Evolutionary conservation across 2,888 invertebrate species (phyloP).

Genomic region (Plebejus melissa): DNA sequence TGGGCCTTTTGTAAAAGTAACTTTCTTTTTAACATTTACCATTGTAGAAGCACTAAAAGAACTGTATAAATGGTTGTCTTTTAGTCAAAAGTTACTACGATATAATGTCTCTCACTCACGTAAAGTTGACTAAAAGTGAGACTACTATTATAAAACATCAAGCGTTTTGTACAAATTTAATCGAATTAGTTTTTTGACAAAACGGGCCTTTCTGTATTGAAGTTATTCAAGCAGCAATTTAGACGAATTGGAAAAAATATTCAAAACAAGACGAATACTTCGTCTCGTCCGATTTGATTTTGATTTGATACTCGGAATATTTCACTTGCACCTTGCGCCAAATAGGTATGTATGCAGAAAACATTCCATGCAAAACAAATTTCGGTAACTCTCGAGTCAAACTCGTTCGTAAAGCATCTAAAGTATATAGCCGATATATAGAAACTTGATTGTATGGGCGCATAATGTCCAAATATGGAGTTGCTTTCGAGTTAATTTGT

Average conservation of each 20-base stretch:
- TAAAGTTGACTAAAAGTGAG: conserved; percentile 5
- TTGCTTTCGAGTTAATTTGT: conserved; percentile 26
- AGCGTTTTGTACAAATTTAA: conserved; percentile 2
- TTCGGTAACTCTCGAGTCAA: neutral
- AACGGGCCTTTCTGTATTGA: neutral
- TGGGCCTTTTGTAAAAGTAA: neutral
- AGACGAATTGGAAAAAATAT: neutral
- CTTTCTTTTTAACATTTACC: no score
- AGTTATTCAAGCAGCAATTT: neutral
- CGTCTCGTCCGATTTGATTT: neutral
- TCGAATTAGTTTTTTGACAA: conserved; percentile 12
- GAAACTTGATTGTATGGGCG: conserved; percentile 13
- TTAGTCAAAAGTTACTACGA: neutral
- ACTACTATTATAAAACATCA: neutral
- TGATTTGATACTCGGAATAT: neutral
- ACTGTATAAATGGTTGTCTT: neutral
- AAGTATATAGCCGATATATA: neutral
- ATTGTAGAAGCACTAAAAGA: neutral
- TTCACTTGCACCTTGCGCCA: neutral
- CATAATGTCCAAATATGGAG: conserved; percentile 26
- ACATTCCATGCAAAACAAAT: neutral
- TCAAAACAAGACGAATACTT: neutral
- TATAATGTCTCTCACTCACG: neutral
- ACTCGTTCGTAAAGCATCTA: conserved; percentile 1
- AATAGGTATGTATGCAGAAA: neutral